Percentiles rank a stretch among this genome's conserved stretches.
These are phyloP conservation scores for Allacma fusca DNA, from an alignment of 2,888 invertebrate species.

Conservation along the genomic window DNA sequence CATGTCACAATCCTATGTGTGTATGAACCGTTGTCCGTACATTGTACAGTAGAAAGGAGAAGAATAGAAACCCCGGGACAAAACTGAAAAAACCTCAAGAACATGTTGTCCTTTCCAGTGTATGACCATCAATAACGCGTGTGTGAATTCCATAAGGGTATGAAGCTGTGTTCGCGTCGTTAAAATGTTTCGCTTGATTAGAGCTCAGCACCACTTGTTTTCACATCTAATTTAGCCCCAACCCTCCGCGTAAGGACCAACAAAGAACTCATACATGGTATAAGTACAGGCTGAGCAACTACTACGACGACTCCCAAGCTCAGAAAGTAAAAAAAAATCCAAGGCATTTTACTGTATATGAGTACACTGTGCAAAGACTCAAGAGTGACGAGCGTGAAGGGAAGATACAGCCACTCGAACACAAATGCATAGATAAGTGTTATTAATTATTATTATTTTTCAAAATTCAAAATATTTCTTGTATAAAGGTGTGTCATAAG, in stretches of 20 bases:
- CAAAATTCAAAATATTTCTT: slow-evolving; percentile 16
- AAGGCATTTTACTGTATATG: no score
- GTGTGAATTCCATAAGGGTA: slow-evolving; percentile 18
- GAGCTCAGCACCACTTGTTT: slow-evolving; percentile 58
- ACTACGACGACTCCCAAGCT: not conserved
- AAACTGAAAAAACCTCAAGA: slow-evolving; percentile 17
- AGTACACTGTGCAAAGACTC: not conserved
- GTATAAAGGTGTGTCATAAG: not conserved
- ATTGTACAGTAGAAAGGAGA: not conserved
- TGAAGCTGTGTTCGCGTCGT: slow-evolving; percentile 53
- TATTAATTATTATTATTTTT: slow-evolving; percentile 12
- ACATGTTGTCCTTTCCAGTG: slow-evolving; percentile 11
- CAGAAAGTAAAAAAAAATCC: not conserved
- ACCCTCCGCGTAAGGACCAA: slow-evolving; percentile 9
- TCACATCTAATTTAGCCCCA: slow-evolving; percentile 53
- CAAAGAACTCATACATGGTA: not conserved
- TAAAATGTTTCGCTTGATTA: slow-evolving; percentile 61
- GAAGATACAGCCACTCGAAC: no score
- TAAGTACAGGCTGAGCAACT: no score
- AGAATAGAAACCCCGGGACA: not conserved
- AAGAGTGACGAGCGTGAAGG: not conserved
- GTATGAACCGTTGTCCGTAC: not conserved
- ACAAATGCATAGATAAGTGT: not conserved
- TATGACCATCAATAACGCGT: slow-evolving; percentile 24
- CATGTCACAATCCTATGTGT: not conserved